phyloP scores from a whole-genome alignment of 2,888 invertebrate genomes.

The Aricia artaxerxes region DNA sequence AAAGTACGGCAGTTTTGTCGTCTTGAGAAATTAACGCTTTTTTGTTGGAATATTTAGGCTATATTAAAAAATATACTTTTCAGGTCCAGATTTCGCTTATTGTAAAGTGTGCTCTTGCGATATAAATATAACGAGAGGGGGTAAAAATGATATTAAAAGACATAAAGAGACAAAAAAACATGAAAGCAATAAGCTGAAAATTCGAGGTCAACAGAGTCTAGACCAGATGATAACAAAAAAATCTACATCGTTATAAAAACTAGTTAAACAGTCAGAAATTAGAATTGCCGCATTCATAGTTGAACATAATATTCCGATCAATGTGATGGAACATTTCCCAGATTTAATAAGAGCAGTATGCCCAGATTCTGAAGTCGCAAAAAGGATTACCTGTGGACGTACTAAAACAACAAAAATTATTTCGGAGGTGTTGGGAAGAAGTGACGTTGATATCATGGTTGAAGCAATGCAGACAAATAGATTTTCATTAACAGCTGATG shows the following conservation, averaged over 20 bases:
- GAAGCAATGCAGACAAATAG: too few species aligned
- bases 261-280: constrained; percentile 23
- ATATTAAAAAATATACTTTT: not conserved
- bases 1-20: too few species aligned
- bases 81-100: constrained; percentile 1
- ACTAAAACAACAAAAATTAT: constrained; percentile 34
- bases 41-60: not conserved
- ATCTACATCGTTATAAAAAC: constrained; percentile 14
- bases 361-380: constrained; percentile 31
- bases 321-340: constrained; percentile 34
- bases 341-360: constrained; percentile 33
- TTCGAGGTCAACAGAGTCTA: not conserved
- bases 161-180: not conserved
- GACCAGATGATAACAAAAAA: not conserved
- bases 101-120: not conserved
- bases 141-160: not conserved
- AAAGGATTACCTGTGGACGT: constrained; percentile 33
- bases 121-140: not conserved
- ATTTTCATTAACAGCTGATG: too few species aligned
- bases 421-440: too few species aligned
- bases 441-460: too few species aligned
- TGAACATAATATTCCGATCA: constrained; percentile 34
- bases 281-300: constrained; percentile 29
- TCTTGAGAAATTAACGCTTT: too few species aligned
- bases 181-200: not conserved